phyloP scores from a whole-genome alignment of 2,888 invertebrate genomes.

The Cosmia pyralina region DNA sequence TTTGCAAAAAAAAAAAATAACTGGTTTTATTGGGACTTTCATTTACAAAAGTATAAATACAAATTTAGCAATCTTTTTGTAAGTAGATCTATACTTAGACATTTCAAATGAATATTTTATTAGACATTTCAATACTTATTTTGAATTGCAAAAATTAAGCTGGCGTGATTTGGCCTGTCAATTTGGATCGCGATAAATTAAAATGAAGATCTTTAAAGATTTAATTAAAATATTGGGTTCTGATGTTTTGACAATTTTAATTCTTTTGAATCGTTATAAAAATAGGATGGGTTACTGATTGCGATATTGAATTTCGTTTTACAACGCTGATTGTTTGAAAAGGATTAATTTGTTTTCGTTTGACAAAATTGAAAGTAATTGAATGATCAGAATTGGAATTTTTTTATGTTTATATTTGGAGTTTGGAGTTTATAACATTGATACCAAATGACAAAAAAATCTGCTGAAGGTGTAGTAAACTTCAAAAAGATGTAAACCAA shows the following conservation, averaged over 20 bases:
- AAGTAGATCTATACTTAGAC: constrained; percentile 17
- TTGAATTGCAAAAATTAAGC: constrained; percentile 44
- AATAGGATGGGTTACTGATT: constrained; percentile 18
- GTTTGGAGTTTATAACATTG: constrained; percentile 1
- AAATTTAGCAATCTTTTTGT: background rate
- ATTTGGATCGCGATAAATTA: constrained; percentile 30
- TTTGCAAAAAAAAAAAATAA: background rate
- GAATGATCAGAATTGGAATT: background rate
- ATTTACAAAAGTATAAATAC: background rate
- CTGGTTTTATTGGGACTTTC: background rate
- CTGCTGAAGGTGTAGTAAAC: background rate
- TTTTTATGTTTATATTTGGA: background rate
- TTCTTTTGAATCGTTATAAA: constrained; percentile 23
- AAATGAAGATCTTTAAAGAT: constrained; percentile 23
- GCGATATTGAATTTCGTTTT: constrained; percentile 29
- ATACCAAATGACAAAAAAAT: background rate
- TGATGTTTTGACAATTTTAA: constrained; percentile 1
- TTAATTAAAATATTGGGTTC: constrained; percentile 38
- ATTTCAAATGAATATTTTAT: constrained; percentile 35
- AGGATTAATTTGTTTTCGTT: constrained; percentile 6
- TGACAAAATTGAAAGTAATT: constrained; percentile 8
- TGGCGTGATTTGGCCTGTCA: constrained; percentile 45
- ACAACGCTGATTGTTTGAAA: constrained; percentile 14
- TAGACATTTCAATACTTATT: constrained; percentile 8
- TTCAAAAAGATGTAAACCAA: background rate